phyloP scores from a whole-genome alignment of 1,140 invertebrate species.

The Nebria ingens region DNA sequence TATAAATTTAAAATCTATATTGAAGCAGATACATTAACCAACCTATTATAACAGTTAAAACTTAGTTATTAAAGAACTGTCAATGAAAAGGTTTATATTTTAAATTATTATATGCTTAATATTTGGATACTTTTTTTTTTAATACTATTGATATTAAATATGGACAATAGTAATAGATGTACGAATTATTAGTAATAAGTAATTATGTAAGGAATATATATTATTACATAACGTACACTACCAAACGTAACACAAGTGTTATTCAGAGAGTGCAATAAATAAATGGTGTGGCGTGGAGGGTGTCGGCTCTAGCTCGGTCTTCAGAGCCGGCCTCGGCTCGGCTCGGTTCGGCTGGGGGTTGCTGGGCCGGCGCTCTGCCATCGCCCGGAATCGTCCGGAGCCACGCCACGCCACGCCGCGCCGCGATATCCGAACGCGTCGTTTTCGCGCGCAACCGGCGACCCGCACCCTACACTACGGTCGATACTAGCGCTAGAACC shows the following conservation, averaged over 20 bases:
- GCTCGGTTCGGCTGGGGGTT: neutral
- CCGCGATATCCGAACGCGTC: neutral
- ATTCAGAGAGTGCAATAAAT: slow-evolving; percentile 40
- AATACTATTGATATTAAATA: slow-evolving; percentile 34
- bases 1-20: slow-evolving; percentile 9
- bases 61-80: slow-evolving; percentile 8
- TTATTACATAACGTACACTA: slow-evolving; percentile 40
- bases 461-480: neutral
- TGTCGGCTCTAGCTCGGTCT: slow-evolving; percentile 29
- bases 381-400: neutral
- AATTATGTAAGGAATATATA: slow-evolving; percentile 39
- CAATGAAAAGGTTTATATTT: slow-evolving; percentile 9
- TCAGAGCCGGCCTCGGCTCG: neutral
- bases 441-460: neutral
- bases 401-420: neutral
- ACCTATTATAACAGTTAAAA: slow-evolving; percentile 28
- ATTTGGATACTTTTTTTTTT: slow-evolving; percentile 32
- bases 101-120: slow-evolving; percentile 20
- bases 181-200: slow-evolving; percentile 36
- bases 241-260: slow-evolving; percentile 39
- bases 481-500: no score
- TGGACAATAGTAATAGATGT: slow-evolving; percentile 31
- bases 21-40: slow-evolving; percentile 19
- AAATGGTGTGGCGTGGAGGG: slow-evolving; percentile 35
- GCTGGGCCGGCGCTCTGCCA: neutral